A percentile compares a stretch with the other conserved stretches of the same genome.
phyloP scores from a whole-genome alignment of 2,888 invertebrate species.

The Parasteatoda lunata region DNA sequence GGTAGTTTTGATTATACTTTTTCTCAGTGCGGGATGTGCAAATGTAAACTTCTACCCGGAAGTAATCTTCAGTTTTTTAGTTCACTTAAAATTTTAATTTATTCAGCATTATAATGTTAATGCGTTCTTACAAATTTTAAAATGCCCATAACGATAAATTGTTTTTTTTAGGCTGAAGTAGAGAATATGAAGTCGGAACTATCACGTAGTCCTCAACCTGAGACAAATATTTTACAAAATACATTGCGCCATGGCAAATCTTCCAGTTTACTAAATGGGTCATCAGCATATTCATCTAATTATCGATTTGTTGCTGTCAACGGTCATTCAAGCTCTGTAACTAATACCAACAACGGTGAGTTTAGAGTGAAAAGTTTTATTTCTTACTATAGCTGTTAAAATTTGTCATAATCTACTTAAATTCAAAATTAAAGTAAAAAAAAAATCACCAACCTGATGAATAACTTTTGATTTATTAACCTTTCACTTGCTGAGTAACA shows the following conservation, averaged over 20 bases:
- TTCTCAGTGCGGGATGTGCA: no score
- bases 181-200: slow-evolving; percentile 33
- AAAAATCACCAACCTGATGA: no score
- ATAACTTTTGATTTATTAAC: no score
- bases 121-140: no score
- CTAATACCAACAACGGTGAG: slow-evolving; percentile 52
- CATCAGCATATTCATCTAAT: slow-evolving; percentile 69
- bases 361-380: background rate
- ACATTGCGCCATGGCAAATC: slow-evolving; percentile 53
- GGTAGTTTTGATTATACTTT: no score
- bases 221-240: slow-evolving; percentile 34
- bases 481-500: no score
- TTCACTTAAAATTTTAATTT: no score
- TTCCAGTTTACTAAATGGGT: slow-evolving; percentile 63
- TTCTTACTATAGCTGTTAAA: background rate
- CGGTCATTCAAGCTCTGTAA: slow-evolving; percentile 83
- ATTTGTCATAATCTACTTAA: no score
- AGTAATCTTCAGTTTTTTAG: no score
- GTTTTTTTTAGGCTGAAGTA: slow-evolving; percentile 45
- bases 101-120: no score
- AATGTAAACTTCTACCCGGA: no score
- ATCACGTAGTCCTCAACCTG: slow-evolving; percentile 44
- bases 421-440: no score
- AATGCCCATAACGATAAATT: background rate
- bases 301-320: slow-evolving; percentile 61